Base-by-base conservation (phyloP, 1,140 invertebrate species). In the Lerema accius region DNA sequence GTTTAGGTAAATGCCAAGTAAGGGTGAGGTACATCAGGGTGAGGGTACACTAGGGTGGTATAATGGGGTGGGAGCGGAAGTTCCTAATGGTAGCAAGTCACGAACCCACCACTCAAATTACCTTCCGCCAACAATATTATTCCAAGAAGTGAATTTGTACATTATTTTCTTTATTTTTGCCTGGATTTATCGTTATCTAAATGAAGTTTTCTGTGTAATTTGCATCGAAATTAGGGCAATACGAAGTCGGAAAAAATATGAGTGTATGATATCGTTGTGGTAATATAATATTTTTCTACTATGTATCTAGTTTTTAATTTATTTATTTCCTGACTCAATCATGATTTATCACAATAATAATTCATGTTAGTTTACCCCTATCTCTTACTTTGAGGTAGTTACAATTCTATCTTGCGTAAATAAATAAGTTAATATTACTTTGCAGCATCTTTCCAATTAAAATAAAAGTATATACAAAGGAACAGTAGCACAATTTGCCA, bases 21-120 rank as follows among this genome's bases (percentile, higher is more conserved):
- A n/a, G n/a, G n/a, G n/a, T n/a, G n/a, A n/a, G n/a, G n/a, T n/a
- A n/a, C n/a, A n/a, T n/a, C 5, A 23, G 19, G 71, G 49, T 48
- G 42, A 45, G 67, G 69, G 73, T 58, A 49, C 59, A 23, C 19
- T 5, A 35, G 53, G 72, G 78, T 59, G 70, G 49, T 48, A 55
- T 48, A 48, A 50, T 46, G 69, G 68, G 69, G 78, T 73, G 71
- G 73, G 72, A 23, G 56, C 71, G 78, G 82, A 79, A 74, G 71
- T 68, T 59, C 69, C 69, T 87, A 87, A 87, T 87, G 78, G 80
- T 63, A 39, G 28, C 65, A 13, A 77, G 82, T 83, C 84, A 87
- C 84, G 84, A 80, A 73, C 63, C 23, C 66, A 45, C 43, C 72
- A 73, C 76, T 76, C 64, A 79, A 82, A 84, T 78, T 79, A 74